A percentile compares a stretch with the other conserved stretches of the same genome.
phyloP scores from a whole-genome alignment of 2,797 vertebrate genomes.

The Graptemys geographica region DNA sequence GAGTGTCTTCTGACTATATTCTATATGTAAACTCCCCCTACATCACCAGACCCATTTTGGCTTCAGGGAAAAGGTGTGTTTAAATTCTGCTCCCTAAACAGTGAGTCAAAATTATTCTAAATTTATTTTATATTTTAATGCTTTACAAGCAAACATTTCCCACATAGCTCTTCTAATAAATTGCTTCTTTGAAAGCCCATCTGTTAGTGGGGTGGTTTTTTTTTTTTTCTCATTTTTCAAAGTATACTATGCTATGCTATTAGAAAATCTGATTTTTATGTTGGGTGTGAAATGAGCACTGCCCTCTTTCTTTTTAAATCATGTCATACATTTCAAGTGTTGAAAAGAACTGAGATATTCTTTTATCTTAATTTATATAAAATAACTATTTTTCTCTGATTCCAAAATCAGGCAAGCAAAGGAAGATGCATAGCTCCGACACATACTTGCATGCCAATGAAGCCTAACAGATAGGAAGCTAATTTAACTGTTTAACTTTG shows the following conservation, averaged over 20 bases:
- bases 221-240: not conserved
- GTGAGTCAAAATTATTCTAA: not conserved
- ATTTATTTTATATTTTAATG: not conserved
- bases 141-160: not conserved
- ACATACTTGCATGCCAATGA: not conserved
- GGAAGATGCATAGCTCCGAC: not conserved
- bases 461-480: not conserved
- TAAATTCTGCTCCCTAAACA: not conserved
- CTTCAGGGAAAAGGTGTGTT: not conserved
- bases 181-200: not conserved
- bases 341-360: not conserved
- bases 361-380: not conserved
- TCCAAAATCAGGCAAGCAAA: not conserved
- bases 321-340: not conserved
- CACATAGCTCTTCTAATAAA: not conserved
- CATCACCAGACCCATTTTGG: not conserved
- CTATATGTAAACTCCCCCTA: not conserved
- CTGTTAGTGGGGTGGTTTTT: not conserved
- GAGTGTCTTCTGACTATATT: not conserved
- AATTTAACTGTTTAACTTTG: not conserved
- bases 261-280: not conserved
- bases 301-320: not conserved
- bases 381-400: not conserved
- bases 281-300: not conserved
- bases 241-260: not conserved